These are phyloP conservation scores for Onychomys leucogaster DNA, from an alignment of 2,797 vertebrate species.

Conservation along the genomic window DNA sequence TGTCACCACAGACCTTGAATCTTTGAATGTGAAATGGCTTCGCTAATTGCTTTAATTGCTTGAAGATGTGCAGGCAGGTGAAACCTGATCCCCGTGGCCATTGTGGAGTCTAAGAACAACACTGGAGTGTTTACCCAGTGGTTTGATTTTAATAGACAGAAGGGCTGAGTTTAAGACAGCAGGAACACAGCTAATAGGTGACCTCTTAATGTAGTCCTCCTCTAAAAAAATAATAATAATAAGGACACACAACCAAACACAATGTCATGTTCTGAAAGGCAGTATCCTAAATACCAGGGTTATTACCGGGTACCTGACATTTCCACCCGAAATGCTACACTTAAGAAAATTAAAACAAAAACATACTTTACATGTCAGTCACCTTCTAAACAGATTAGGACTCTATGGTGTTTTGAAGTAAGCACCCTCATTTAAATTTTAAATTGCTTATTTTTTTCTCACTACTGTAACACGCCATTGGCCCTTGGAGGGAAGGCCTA, in stretches of 20 bases:
- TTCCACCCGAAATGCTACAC: conserved; percentile 87
- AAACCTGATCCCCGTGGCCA: conserved; percentile 93
- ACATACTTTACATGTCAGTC: conserved; percentile 86
- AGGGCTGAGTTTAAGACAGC: conserved; percentile 91
- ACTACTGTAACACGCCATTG: conserved; percentile 15
- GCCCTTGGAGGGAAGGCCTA: conserved; percentile 40
- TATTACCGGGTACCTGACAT: conserved; percentile 92
- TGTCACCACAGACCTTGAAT: conserved; percentile 93
- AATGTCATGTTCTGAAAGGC: conserved; percentile 85
- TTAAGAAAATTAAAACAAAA: conserved; percentile 83
- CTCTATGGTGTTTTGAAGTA: conserved; percentile 80
- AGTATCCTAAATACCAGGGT: conserved; percentile 94
- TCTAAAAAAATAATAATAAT: conserved; percentile 85
- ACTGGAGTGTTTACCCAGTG: conserved; percentile 92
- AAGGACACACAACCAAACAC: conserved; percentile 83
- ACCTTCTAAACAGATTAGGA: conserved; percentile 85
- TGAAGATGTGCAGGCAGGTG: conserved; percentile 97
- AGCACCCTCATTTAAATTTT: conserved; percentile 83
- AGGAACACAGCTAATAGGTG: conserved; percentile 94
- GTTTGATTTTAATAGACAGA: conserved; percentile 93
- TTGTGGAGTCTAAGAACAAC: conserved; percentile 90
- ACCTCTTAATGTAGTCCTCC: conserved; percentile 91
- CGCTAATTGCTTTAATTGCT: conserved; percentile 97
- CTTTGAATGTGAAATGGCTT: conserved; percentile 94
- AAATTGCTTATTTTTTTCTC: conserved; percentile 79